A percentile compares a stretch with the other conserved stretches of the same genome.
phyloP scores from a whole-genome alignment of 2,797 vertebrate species.

The Pelodytes ibericus region DNA sequence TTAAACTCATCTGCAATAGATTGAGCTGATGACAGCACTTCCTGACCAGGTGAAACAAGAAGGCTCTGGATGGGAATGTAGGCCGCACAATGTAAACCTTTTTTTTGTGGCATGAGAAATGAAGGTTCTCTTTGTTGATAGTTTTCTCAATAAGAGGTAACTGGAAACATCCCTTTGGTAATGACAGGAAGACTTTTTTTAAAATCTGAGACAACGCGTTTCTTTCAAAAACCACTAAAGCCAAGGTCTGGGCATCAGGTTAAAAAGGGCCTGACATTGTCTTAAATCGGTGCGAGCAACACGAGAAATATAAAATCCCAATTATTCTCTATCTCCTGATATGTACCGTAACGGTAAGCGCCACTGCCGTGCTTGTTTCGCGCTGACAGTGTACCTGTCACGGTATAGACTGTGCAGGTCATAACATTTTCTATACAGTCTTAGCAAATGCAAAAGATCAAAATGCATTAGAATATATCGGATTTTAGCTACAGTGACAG shows the following conservation, averaged over 20 bases:
- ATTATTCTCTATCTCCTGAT: not conserved
- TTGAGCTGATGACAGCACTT: slow-evolving; percentile 34
- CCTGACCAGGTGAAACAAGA: slow-evolving; percentile 36
- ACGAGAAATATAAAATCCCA: not conserved
- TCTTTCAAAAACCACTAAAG: slow-evolving; percentile 7
- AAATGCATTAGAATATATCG: too few relatives aligned
- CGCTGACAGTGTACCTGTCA: too few relatives aligned
- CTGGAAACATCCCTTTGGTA: slow-evolving; percentile 33
- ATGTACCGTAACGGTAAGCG: not conserved
- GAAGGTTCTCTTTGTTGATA: slow-evolving; percentile 26
- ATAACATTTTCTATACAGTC: too few relatives aligned
- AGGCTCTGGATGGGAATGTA: not conserved
- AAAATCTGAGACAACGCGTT: slow-evolving; percentile 10
- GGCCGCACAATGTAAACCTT: slow-evolving; percentile 32
- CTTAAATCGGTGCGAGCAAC: not conserved
- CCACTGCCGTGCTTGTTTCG: too few relatives aligned
- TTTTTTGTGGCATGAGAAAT: slow-evolving; percentile 24
- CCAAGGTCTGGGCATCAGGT: slow-evolving; percentile 17
- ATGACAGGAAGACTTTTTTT: slow-evolving; percentile 21
- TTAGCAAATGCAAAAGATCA: too few relatives aligned
- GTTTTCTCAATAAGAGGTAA: slow-evolving; percentile 34
- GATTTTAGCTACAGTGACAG: too few relatives aligned
- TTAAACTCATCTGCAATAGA: slow-evolving; percentile 39
- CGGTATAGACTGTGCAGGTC: too few relatives aligned
- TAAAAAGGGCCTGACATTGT: slow-evolving; percentile 11